phyloP scores from a whole-genome alignment of 2,888 invertebrate species.

The Luperina testacea region DNA sequence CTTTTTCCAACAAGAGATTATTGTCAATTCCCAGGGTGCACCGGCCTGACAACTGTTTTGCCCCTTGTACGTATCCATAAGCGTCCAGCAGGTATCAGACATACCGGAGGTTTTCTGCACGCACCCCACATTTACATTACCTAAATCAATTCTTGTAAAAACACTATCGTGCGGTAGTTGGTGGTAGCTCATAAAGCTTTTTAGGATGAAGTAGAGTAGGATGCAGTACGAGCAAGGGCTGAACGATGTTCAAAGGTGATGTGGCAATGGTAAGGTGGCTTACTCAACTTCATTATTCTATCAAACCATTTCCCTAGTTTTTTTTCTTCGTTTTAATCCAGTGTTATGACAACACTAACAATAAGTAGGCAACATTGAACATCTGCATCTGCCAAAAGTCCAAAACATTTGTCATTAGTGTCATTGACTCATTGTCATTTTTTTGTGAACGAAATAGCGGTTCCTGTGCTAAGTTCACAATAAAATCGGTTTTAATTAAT shows the following conservation, averaged over 20 bases:
- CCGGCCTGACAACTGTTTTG: too few species aligned
- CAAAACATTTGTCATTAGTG: constrained; percentile 10
- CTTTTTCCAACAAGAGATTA: too few species aligned
- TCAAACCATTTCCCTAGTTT: background rate
- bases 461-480: constrained; percentile 14
- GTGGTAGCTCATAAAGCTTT: background rate
- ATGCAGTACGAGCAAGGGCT: too few species aligned
- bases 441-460: constrained; percentile 54
- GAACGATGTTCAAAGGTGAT: too few species aligned
- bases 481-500: constrained; percentile 14
- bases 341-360: background rate
- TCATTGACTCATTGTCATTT: constrained; percentile 32
- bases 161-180: background rate
- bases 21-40: too few species aligned
- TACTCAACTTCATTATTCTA: too few species aligned
- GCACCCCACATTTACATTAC: too few species aligned
- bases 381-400: constrained; percentile 19
- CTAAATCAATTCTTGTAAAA: background rate
- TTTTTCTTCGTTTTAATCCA: background rate
- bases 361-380: constrained; percentile 16
- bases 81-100: too few species aligned
- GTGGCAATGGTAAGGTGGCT: too few species aligned
- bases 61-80: too few species aligned
- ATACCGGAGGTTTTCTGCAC: too few species aligned
- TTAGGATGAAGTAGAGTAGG: background rate